phyloP scores from a whole-genome alignment of 2,113 vertebrate species.

The Nansenia antarctica region DNA sequence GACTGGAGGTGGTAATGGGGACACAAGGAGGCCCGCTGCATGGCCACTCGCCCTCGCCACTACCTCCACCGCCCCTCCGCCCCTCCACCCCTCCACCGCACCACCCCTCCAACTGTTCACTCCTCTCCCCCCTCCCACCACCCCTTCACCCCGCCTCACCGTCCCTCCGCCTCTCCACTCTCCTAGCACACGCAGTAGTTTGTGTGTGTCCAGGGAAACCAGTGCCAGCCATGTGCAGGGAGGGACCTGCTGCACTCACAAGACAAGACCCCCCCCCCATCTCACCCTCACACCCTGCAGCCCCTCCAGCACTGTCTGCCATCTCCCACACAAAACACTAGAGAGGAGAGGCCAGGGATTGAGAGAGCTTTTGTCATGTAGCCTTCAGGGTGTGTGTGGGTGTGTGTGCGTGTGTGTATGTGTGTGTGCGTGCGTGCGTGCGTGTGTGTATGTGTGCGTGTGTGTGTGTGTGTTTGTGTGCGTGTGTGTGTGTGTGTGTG shows the following conservation, averaged over 20 bases:
- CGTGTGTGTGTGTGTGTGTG: neutral
- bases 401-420: neutral
- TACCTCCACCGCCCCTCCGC: slow-evolving; percentile 43
- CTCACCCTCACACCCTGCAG: neutral
- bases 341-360: neutral
- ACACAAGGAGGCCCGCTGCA: slow-evolving; percentile 74
- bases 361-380: neutral
- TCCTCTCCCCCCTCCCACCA: slow-evolving; percentile 48
- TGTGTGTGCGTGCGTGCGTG: neutral
- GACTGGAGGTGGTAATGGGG: slow-evolving; percentile 12
- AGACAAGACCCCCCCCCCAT: neutral
- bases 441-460: slow-evolving; percentile 13
- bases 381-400: neutral
- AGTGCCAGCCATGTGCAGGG: slow-evolving; percentile 53
- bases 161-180: slow-evolving; percentile 63
- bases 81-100: slow-evolving; percentile 49
- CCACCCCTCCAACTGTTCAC: slow-evolving; percentile 55
- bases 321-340: neutral
- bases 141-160: slow-evolving; percentile 43
- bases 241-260: slow-evolving; percentile 11
- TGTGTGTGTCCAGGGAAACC: slow-evolving; percentile 73
- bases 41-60: slow-evolving; percentile 68
- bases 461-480: neutral
- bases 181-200: slow-evolving; percentile 67
- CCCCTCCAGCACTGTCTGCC: neutral